Percentiles rank a stretch among this genome's conserved stretches.
Evolutionary conservation across 2,113 vertebrate species (phyloP).

Genomic region (Corapipo altera): DNA sequence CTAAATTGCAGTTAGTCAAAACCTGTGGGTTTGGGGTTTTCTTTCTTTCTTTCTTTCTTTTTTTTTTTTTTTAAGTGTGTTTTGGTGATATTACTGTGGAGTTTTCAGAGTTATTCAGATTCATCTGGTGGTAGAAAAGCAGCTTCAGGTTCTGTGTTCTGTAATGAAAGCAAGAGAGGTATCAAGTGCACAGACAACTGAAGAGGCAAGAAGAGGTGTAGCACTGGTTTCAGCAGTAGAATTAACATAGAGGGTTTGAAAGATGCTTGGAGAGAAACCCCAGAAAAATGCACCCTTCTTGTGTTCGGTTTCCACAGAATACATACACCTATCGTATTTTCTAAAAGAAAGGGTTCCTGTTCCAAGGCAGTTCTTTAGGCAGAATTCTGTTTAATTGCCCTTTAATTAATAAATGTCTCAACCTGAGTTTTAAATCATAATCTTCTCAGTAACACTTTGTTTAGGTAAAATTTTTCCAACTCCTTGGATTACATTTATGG

Average conservation of each 20-base stretch:
- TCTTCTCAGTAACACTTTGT: background rate
- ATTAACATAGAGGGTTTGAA: background rate
- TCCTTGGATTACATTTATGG: background rate
- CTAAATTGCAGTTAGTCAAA: background rate
- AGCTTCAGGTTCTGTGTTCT: background rate
- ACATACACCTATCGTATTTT: fast-evolving
- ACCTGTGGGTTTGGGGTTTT: background rate
- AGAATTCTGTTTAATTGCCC: background rate
- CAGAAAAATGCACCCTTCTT: background rate
- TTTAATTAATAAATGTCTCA: background rate
- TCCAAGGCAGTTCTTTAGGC: background rate
- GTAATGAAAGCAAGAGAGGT: background rate
- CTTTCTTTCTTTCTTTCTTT: fast-evolving
- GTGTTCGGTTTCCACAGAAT: background rate
- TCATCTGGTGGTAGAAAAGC: background rate
- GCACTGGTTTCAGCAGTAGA: background rate
- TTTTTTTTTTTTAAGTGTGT: too few relatives aligned
- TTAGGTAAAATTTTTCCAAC: background rate
- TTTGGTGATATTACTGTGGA: background rate
- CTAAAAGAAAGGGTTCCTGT: background rate
- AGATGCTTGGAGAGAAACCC: background rate
- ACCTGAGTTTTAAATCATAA: background rate
- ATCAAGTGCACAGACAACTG: background rate
- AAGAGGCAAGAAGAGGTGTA: background rate
- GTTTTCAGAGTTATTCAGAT: background rate